phyloP scores from a whole-genome alignment of 2,888 invertebrate genomes.

The Lamellibrachia satsuma region DNA sequence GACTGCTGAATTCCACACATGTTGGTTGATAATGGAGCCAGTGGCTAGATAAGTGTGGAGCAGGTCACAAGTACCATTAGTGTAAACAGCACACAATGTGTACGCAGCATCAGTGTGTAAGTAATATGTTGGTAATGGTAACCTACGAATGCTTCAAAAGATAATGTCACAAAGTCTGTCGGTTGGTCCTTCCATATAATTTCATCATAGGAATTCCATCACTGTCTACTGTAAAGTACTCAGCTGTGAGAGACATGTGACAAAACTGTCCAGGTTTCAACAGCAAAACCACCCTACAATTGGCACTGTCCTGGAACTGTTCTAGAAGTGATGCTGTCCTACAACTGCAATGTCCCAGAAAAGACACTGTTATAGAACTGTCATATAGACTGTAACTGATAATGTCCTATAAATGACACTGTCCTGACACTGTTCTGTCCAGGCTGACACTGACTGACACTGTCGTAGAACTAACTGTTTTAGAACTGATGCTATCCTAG shows the following conservation, averaged over 20 bases:
- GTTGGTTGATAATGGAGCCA: background rate
- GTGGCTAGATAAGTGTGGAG: background rate
- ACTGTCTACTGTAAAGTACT: background rate
- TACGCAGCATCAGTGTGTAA: background rate
- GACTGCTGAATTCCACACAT: background rate
- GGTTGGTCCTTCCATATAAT: background rate
- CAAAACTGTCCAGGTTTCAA: background rate
- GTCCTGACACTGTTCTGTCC: background rate
- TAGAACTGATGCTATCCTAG: background rate
- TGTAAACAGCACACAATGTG: background rate
- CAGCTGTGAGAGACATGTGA: background rate
- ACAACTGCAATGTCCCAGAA: background rate
- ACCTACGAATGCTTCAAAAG: background rate
- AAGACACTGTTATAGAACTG: background rate
- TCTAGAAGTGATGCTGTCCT: background rate
- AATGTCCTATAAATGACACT: background rate
- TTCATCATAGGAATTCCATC: background rate
- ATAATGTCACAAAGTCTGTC: background rate
- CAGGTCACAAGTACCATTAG: background rate
- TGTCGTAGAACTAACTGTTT: background rate
- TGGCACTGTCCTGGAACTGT: background rate
- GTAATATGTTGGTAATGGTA: background rate
- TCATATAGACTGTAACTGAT: background rate
- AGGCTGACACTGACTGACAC: background rate
- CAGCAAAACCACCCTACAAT: background rate